Percentiles rank a stretch among this genome's conserved stretches.
phyloP scores from a whole-genome alignment of 1,140 invertebrate genomes.

The Dreissena polymorpha region DNA sequence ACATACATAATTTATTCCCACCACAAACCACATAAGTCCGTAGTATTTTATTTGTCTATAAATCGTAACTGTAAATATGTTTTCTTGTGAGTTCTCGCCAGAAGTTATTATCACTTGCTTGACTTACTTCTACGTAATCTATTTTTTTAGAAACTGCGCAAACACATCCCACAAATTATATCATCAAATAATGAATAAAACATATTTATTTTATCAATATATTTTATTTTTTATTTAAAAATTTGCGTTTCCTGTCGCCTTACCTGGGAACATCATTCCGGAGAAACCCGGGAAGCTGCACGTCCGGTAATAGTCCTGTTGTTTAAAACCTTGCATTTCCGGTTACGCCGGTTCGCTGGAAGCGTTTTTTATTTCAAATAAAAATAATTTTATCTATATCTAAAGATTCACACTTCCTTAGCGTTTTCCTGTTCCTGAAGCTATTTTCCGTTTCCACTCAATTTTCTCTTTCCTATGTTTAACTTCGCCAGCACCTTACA shows the following conservation, averaged over 20 bases:
- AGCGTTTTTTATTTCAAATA: constrained; percentile 43
- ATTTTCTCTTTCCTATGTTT: constrained; percentile 44
- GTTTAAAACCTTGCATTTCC: constrained; percentile 67
- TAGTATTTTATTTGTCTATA: no score
- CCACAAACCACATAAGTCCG: no score
- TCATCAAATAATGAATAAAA: background rate
- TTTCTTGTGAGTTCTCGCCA: no score
- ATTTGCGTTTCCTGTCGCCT: constrained; percentile 19
- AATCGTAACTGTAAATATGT: no score
- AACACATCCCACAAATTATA: background rate
- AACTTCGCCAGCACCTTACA: constrained; percentile 43
- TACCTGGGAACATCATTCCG: constrained; percentile 69
- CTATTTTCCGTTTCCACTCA: constrained; percentile 52
- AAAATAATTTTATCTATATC: constrained; percentile 52
- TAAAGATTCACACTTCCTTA: constrained; percentile 6
- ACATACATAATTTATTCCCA: no score
- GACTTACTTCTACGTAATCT: no score
- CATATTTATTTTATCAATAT: background rate
- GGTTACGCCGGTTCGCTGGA: background rate
- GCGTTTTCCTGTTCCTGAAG: constrained; percentile 35
- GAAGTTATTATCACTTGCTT: no score
- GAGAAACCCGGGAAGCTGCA: constrained; percentile 67
- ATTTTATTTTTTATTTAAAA: constrained; percentile 9
- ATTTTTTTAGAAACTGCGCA: background rate
- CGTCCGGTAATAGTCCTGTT: constrained; percentile 66